Conservation (phyloP, 1,140 invertebrate species). For the Zaprionus camerounensis region DNA sequence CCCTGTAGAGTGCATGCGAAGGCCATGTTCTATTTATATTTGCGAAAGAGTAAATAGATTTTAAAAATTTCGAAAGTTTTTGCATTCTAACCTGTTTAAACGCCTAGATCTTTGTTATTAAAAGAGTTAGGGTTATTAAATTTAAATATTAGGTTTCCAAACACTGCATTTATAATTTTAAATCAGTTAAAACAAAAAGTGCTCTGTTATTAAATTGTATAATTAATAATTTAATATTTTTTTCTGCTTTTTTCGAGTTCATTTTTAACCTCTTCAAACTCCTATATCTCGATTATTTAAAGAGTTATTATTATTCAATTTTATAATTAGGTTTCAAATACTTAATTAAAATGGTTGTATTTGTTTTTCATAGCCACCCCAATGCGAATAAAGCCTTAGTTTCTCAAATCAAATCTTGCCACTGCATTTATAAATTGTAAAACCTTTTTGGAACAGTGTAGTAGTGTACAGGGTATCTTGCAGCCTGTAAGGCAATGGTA, state of each 20-base stretch:
- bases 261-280: neutral
- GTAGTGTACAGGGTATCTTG: neutral
- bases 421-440: too few species aligned
- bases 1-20: neutral
- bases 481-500: neutral
- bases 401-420: too few species aligned
- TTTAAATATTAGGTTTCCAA: too few species aligned
- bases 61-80: too few species aligned
- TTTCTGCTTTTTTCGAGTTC: neutral
- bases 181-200: neutral
- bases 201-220: neutral
- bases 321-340: neutral
- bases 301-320: neutral
- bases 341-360: neutral
- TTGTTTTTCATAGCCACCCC: neutral
- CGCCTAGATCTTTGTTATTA: too few species aligned
- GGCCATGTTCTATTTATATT: too few species aligned
- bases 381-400: too few species aligned
- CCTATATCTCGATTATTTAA: neutral
- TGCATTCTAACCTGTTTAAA: too few species aligned
- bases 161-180: too few species aligned
- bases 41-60: too few species aligned
- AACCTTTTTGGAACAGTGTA: too few species aligned
- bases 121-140: too few species aligned
- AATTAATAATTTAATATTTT: neutral